Base-by-base conservation (phyloP, 2,888 invertebrate genomes). In the Dolomedes plantarius region DNA sequence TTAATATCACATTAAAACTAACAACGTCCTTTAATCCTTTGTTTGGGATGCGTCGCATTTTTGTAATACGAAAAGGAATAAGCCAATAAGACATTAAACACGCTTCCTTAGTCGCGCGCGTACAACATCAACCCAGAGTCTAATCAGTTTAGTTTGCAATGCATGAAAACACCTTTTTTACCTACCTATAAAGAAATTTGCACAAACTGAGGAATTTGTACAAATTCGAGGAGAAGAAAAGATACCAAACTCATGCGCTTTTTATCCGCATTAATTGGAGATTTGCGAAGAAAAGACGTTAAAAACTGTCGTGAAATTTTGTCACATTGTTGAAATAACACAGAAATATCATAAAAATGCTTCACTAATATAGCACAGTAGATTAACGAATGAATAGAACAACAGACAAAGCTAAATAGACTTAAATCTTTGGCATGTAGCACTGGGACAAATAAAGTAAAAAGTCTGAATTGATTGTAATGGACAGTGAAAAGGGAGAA, bases 1-100 rank as follows among this genome's bases (percentile, higher is more conserved):
- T 86, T 80, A 86, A 79, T 80, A 86, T 86, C 79, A 80, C 86
- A 86, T 86, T 80, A 80, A 86, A 86, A 80, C 80, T 86, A 86
- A 76, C 80, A 86, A 86, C 62, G 72, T 74, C 64, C 32, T 41
- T 56, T 86, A 86, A 86, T 86, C 86, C 86, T 79, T 78, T 68
- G 74, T 77, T 73, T 73, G 31, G 71, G 39, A 77, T 72, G 77
- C 29, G 41, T 50, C 23, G 72, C 46, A 85, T 85, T 72, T 85
- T 77, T 73, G 65, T 46, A 13, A 46, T 56, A 16, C 36, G 56
- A 39, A 23, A 31, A 71, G 29, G 27, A 28, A 46, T 76, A 76
- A 76, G 71, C 76, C 71, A 83, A 46, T 36, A 82, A 76, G 82
- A 82, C 81, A 73, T 73, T 80, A 81, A 81, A 71, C 50, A 73